Base-by-base conservation (phyloP, 2,888 invertebrate genomes). In the Tipula confusa region DNA sequence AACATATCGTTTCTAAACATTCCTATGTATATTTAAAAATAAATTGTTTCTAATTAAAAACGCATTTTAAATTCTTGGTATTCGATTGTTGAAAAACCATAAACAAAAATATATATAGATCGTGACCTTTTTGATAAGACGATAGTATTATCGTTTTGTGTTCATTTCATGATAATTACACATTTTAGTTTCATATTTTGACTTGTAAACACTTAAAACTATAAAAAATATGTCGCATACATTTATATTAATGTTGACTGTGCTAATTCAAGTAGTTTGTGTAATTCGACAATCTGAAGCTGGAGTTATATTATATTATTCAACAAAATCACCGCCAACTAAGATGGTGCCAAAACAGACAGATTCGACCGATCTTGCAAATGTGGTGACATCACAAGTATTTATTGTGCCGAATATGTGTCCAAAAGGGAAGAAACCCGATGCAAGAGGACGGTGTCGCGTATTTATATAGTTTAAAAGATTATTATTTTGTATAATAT, bases 391-490 rank as follows among this genome's bases (percentile, higher is more conserved):
- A 24, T 64, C 64, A 9, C 64, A 64, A 24, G 64, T 64, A 24
- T 64, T 64, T 24, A 9, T 9, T 9, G 64, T 64, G 11, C 64
- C 18, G 9, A 7, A 64, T 3, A 24, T 9, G 18, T 88, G 88
- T 84, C 87, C 87, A 2, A 85, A 84, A 6, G 88, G 88, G 0
- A 86, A 86, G 84, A 86, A 87, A 86, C 86, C 88, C 0, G 88
- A 88, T 84, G 87, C 88, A 84, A 87, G 87, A 3, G 86, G 87
- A 85, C 87, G 87, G 5, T 88, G 88, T 83, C 86, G 88, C 0
- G 24, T 24, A 9, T 24, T 64, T n/a, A 24, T 64, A 7, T 64
- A 24, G 9, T 48, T 13, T 2, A 9, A 11, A 43, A 43, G 36
- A n/a, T 43, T 43, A 18, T 43, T 33, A 33, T 33, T 33, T 33